A percentile compares a stretch with the other conserved stretches of the same genome.
Evolutionary conservation across 2,888 invertebrate species (phyloP).

Genomic region (Eurytoma adleriae): DNA sequence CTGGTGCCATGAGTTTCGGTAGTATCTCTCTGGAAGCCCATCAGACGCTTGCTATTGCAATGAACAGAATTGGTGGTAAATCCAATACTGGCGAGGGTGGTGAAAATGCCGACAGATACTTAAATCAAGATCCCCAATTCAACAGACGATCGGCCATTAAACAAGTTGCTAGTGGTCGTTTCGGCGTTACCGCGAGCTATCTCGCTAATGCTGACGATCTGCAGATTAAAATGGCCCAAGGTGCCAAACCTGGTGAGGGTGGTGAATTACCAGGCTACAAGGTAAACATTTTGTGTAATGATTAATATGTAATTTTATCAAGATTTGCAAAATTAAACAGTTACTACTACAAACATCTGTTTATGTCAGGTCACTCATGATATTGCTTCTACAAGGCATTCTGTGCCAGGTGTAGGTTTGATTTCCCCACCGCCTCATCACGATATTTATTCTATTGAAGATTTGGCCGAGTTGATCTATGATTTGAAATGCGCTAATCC

Average conservation of each 20-base stretch:
- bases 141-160: constrained; percentile 97
- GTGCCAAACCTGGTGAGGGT: constrained; percentile 99
- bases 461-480: constrained; percentile 97
- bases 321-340: neutral
- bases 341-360: neutral
- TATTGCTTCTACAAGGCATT: constrained; percentile 96
- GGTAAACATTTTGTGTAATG: constrained; percentile 69
- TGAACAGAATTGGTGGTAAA: constrained; percentile 98
- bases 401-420: constrained; percentile 96
- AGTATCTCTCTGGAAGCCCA: constrained; percentile 98
- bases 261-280: constrained; percentile 95
- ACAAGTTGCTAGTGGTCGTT: constrained; percentile 98
- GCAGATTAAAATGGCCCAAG: constrained; percentile 99
- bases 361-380: constrained; percentile 88
- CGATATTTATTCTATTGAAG: constrained; percentile 99
- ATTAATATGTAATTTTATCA: neutral
- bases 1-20: constrained; percentile 97
- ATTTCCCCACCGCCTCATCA: constrained; percentile 99
- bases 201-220: constrained; percentile 98
- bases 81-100: constrained; percentile 99
- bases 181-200: constrained; percentile 98
- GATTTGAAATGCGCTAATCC: constrained; percentile 99
- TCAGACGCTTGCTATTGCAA: constrained; percentile 94
- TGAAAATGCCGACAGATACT: constrained; percentile 84
- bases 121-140: constrained; percentile 85